These are phyloP conservation scores for Rhinogobius similis DNA, from an alignment of 2,113 vertebrate genomes.

Conservation along the genomic window DNA sequence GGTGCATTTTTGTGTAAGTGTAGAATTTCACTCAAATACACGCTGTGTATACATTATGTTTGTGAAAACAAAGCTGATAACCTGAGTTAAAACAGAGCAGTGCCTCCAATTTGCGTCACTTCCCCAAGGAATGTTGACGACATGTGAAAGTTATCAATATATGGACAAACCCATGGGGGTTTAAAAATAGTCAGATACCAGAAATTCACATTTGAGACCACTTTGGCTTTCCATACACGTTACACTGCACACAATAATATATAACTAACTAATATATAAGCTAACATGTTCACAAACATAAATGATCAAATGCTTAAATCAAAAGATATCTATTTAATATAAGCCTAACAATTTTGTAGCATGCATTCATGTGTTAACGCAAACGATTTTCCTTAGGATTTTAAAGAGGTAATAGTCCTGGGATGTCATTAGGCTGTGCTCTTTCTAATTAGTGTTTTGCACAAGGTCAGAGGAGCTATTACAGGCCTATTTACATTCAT, in stretches of 20 bases:
- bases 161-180: too few species aligned
- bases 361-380: background rate
- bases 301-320: background rate
- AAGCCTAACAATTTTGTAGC: background rate
- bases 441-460: slow-evolving; percentile 3
- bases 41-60: too few species aligned
- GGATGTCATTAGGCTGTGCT: slow-evolving; percentile 4
- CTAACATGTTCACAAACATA: background rate
- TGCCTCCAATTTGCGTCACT: too few species aligned
- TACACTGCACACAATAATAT: background rate
- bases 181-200: background rate
- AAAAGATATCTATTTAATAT: background rate
- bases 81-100: too few species aligned
- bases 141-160: too few species aligned
- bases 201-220: background rate
- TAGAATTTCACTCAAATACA: too few species aligned
- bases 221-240: background rate
- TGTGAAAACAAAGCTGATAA: too few species aligned
- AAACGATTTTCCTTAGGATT: background rate
- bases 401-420: background rate
- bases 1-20: too few species aligned
- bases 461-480: slow-evolving; percentile 4
- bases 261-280: background rate
- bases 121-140: too few species aligned
- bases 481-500: slow-evolving; percentile 1